phyloP scores from a whole-genome alignment of 2,888 invertebrate genomes.

The Leptopterna dolabrata region DNA sequence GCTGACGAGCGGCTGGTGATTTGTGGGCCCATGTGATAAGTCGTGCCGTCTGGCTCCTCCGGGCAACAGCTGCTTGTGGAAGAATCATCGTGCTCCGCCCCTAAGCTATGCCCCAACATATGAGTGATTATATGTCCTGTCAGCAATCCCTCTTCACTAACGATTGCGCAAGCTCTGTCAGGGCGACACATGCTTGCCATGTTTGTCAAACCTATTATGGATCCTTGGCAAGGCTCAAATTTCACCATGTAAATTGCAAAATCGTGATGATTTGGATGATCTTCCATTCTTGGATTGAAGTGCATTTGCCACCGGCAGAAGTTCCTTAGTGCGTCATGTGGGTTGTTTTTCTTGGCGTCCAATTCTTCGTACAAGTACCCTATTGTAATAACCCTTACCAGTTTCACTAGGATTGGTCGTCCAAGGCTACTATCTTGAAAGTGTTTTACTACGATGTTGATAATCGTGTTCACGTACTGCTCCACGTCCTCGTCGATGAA shows the following conservation, averaged over 20 bases:
- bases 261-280: conserved; percentile 73
- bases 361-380: background rate
- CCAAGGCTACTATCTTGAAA: conserved; percentile 13
- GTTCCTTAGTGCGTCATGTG: conserved; percentile 69
- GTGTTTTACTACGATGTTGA: conserved; percentile 15
- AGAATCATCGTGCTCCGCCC: conserved; percentile 60
- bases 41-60: conserved; percentile 54
- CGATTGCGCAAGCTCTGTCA: conserved; percentile 69
- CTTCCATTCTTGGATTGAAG: conserved; percentile 70
- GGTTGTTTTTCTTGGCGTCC: conserved; percentile 57
- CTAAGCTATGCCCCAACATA: conserved; percentile 70
- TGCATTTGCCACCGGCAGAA: conserved; percentile 72
- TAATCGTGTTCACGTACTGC: background rate
- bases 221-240: conserved; percentile 66
- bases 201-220: conserved; percentile 69
- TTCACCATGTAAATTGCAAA: conserved; percentile 71
- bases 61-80: conserved; percentile 51
- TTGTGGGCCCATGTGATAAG: conserved; percentile 57
- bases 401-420: background rate
- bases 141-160: conserved; percentile 71
- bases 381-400: background rate
- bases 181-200: conserved; percentile 72
- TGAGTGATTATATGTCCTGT: conserved; percentile 72
- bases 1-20: conserved; percentile 47
- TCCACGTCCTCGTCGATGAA: background rate